Evolutionary conservation across 2,797 vertebrate genomes (phyloP), one percentile per base, ranked within the genome.

Genomic region (Poecilia velifera): DNA sequence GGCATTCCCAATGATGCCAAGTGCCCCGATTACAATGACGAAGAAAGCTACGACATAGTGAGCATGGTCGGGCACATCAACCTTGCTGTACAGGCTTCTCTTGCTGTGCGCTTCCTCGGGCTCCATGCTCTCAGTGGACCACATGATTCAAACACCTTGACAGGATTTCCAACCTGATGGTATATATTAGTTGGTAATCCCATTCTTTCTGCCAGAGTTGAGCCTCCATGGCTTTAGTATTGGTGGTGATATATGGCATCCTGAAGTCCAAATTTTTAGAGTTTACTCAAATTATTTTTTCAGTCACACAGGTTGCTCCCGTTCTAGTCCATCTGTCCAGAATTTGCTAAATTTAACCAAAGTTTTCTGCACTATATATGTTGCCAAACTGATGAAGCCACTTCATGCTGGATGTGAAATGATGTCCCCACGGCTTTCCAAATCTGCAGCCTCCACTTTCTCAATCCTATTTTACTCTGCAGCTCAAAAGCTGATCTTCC

Each of bases 41-140:
- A 95, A 94, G 6, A 89, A 55, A 80, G 95, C 95, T 0, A 95
- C 84, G 6, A 94, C 89, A 88, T 96, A 96, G 87, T 96, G 95
- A 83, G 79, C 94, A 47, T 96, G 91, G 85, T 95, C 94, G 0
- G 95, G 95, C 81, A 96, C 90, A 34, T 96, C 94, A 86, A 92
- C 93, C 81, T 93, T 94, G 82, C 8, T 90, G 76, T 93, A 90
- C 81, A 95, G 90, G 87, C 76, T 93, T 78, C 90, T 91, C 86
- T 87, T 88, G 62, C 85, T 90, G 84, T 88, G 89, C 31, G 86
- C 79, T 84, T 84, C 86, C 82, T 92, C 91, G 2, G 88, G 81
- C 83, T 94, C 94, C 94, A 94, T 95, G 83, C 82, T 93, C 77
- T 94, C 90, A 94, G 88, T 85, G 86, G 90, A 91, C 93, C 87